Conservation (phyloP, 1,140 invertebrate genomes). For the Lamellibrachia luymesi region DNA sequence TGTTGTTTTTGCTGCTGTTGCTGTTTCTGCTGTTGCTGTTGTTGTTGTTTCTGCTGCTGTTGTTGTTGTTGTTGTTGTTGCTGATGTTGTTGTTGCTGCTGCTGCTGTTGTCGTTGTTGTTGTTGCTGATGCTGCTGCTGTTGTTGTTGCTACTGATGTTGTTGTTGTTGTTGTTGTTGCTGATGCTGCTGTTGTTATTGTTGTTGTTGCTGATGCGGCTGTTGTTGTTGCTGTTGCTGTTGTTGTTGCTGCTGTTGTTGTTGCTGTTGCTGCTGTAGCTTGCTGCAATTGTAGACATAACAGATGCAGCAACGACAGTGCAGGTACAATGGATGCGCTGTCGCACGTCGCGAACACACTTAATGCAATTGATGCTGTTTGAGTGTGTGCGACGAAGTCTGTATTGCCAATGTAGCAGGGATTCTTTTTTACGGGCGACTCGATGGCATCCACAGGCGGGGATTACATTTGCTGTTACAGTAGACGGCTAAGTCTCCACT, state of each 20-base stretch:
- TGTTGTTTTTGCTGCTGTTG: too few relatives aligned
- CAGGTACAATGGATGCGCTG: not conserved
- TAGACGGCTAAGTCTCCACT: not conserved
- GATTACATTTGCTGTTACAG: conserved; percentile 1
- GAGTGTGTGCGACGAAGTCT: not conserved
- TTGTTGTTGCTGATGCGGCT: not conserved
- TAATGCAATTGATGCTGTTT: not conserved
- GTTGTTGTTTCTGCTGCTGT: too few relatives aligned
- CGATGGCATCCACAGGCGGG: not conserved
- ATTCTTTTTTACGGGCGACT: not conserved
- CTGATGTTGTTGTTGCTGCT: too few relatives aligned
- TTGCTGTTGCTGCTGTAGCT: not conserved
- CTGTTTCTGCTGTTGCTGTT: too few relatives aligned
- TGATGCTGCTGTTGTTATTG: not conserved
- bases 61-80: too few relatives aligned
- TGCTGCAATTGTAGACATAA: not conserved
- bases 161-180: too few relatives aligned
- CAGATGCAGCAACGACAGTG: not conserved
- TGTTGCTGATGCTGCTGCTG: too few relatives aligned
- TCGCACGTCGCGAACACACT: not conserved
- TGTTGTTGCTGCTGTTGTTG: not conserved
- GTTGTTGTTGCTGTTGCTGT: not conserved
- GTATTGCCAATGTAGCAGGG: not conserved
- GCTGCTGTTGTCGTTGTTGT: too few relatives aligned
- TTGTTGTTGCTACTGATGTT: too few relatives aligned